Conservation (phyloP, 2,888 invertebrate species). For the Cryptosula pallasiana region DNA sequence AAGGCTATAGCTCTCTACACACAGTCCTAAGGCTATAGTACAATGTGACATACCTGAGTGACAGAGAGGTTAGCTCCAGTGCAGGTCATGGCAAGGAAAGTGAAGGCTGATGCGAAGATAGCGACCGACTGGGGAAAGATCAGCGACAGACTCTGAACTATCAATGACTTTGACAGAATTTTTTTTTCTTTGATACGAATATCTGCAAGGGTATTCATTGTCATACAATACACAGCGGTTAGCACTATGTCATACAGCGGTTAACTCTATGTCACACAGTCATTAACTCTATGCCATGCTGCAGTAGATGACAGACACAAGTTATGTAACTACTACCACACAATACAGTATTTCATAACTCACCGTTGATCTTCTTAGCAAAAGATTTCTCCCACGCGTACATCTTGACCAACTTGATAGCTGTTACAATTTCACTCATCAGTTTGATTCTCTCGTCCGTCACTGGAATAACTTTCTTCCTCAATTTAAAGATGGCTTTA, state of each 20-base stretch:
- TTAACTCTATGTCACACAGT: too few species aligned
- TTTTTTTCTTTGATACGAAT: slow-evolving; percentile 57
- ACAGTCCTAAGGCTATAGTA: too few species aligned
- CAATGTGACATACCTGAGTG: slow-evolving; percentile 63
- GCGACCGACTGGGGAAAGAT: slow-evolving; percentile 62
- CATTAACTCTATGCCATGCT: neutral
- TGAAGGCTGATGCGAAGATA: slow-evolving; percentile 60
- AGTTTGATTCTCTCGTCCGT: slow-evolving; percentile 54
- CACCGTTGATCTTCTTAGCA: slow-evolving; percentile 48
- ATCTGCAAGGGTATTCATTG: too few species aligned
- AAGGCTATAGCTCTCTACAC: too few species aligned
- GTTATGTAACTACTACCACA: neutral
- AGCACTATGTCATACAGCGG: too few species aligned
- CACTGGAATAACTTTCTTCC: slow-evolving; percentile 41
- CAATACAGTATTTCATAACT: neutral
- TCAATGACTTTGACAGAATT: slow-evolving; percentile 59
- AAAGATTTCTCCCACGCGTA: slow-evolving; percentile 64
- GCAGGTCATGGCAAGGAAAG: slow-evolving; percentile 60
- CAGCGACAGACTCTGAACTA: slow-evolving; percentile 60
- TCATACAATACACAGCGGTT: too few species aligned
- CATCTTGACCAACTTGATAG: slow-evolving; percentile 63
- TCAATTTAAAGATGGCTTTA: slow-evolving; percentile 50
- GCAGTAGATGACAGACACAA: neutral
- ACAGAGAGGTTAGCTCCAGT: slow-evolving; percentile 59
- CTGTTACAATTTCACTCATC: slow-evolving; percentile 60